phyloP scores from a whole-genome alignment of 1,140 invertebrate species.

The Caenorhabditis latens region DNA sequence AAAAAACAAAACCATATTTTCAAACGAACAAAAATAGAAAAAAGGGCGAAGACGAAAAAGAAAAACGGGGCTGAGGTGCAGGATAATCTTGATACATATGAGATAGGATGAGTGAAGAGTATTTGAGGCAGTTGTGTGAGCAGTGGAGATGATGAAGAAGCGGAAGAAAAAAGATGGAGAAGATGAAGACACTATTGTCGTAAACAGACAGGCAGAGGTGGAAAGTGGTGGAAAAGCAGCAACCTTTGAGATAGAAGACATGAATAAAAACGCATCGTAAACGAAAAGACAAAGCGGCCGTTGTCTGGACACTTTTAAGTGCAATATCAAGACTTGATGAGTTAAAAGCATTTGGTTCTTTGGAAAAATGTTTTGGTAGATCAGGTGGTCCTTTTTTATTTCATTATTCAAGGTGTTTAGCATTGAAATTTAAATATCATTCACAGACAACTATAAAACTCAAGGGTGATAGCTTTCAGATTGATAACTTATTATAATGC shows the following conservation, averaged over 20 bases:
- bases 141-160: slow-evolving; percentile 27
- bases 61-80: not conserved
- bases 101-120: slow-evolving; percentile 46
- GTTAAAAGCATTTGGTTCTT: slow-evolving; percentile 20
- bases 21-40: not conserved
- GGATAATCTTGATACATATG: slow-evolving; percentile 53
- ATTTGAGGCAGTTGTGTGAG: slow-evolving; percentile 40
- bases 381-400: too few relatives aligned
- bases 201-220: slow-evolving; percentile 50
- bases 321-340: not conserved
- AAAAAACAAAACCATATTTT: slow-evolving; percentile 2
- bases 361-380: not conserved
- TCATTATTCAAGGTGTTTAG: too few relatives aligned
- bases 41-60: not conserved
- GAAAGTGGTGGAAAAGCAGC: slow-evolving; percentile 38
- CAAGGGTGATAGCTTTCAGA: too few relatives aligned
- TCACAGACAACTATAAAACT: too few relatives aligned
- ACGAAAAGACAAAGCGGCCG: not conserved
- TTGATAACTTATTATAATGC: too few relatives aligned
- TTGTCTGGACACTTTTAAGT: slow-evolving; percentile 2
- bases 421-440: too few relatives aligned
- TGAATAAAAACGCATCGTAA: slow-evolving; percentile 51
- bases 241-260: slow-evolving; percentile 49
- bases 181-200: slow-evolving; percentile 40
- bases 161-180: not conserved